Base-by-base conservation (phyloP, 1,140 invertebrate genomes). In the Lasioglossum albipes region DNA sequence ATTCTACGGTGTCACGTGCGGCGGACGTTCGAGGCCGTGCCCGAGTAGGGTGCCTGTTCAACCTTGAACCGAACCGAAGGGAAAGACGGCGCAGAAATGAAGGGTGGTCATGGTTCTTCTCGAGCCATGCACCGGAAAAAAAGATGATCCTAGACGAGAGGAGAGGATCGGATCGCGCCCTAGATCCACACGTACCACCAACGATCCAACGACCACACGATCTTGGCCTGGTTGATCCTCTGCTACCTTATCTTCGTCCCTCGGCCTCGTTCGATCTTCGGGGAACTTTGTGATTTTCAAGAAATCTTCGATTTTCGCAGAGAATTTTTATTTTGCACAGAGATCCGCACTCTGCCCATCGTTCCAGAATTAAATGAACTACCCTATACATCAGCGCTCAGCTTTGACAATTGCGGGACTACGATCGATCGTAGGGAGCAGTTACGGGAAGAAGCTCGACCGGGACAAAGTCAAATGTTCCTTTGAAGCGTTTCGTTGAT, bases 101-200 rank as follows among this genome's bases (percentile, higher is more conserved):
- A 80, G 79, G 79, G 72, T 80, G 78, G 59, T 57, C 79, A 76
- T 76, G 73, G 73, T 65, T 69, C 64, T 69, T 52, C 64, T 27
- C 67, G 79, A 71, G 36, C 57, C 67, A 54, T 76, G 54, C 74
- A n/a, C 74, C 41, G 66, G 74, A 69, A 75, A 77, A 76, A 65
- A 79, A 67, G 36, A 57, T 45, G 7, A 20, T 27, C 31, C 4
- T 54, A 59, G 52, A 62, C 45, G 57, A 54, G 16, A 2, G 13
- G 31, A n/a, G n/a, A 31, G n/a, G 10, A 10, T 6, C 16, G n/a
- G 10, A 10, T 6, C 16, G n/a, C 10, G 27, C 27, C 75, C 68
- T 52, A 67, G 71, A 59, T 72, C 68, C 22, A 20, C 41, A 68
- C 7, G 7, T 64, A 52, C n/a, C 52, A 18, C 68, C 61, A 42